Base-by-base conservation (phyloP, 2,113 vertebrate genomes). In the Camelus dromedarius region DNA sequence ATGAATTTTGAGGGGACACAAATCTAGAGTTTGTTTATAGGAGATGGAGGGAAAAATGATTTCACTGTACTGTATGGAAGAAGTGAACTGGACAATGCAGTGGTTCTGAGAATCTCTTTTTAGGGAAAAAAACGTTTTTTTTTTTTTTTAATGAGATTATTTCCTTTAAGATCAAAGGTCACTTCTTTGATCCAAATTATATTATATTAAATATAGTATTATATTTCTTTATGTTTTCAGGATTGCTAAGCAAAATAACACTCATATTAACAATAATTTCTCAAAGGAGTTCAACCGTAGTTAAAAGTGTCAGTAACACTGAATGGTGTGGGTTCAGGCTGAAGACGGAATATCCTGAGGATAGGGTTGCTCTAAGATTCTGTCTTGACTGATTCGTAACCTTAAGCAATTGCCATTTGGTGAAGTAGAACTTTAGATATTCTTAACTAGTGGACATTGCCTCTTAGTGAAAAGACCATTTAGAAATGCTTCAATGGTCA, bases 211-310 rank as follows among this genome's bases (percentile, higher is more conserved):
- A 42, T 42, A 42, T 42, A 42, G 38, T 42, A 42, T 42, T 42
- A 42, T 42, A 89, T 56, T 84, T 95, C n/a, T 70, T 96, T 91
- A 16, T 73, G 3, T 58, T 93, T 94, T 89, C 5, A 42, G 38
- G 30, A 82, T 20, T 86, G 12, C n/a, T 66, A 95, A 48, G 52
- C 26, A 95, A 48, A 95, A 73, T 72, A 30, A 3, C 32, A 76
- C 50, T 10, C 15, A 16, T 60, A 46, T 56, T 75, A 93, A 32
- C 15, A 89, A 81, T 76, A 58, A 19, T 84, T 93, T 95, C 22
- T 89, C n/a, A 38, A 95, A 54, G 18, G 22, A 76, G 46, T 66
- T 97, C 70, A 96, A 60, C 16, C 12, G 5, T 54, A 35, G 48
- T 76, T 86, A 19, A 92, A 95, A 62, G 5, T 72, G 3, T 82